Evolutionary conservation across 2,888 invertebrate species (phyloP).

Genomic region (Unio delphinus): DNA sequence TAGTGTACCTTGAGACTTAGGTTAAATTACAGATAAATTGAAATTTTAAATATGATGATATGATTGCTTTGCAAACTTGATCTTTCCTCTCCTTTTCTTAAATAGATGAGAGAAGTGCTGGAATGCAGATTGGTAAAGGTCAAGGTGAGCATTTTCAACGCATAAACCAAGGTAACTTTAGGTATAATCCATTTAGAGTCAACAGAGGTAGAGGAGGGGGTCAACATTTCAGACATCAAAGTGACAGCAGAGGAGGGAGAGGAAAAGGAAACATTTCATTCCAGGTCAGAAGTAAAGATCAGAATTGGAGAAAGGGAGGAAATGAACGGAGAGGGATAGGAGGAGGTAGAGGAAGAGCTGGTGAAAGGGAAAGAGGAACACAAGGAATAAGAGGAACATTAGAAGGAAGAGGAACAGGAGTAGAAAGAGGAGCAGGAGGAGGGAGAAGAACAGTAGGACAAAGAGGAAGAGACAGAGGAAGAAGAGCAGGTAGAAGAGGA

Average conservation of each 20-base stretch:
- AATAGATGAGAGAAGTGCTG: too few relatives aligned
- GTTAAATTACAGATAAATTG: too few relatives aligned
- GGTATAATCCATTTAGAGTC: too few relatives aligned
- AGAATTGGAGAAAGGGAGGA: neutral
- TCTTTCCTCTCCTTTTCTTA: too few relatives aligned
- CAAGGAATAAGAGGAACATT: neutral
- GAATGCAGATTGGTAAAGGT: too few relatives aligned
- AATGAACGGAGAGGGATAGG: neutral
- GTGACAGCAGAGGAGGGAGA: neutral
- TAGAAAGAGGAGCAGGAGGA: neutral
- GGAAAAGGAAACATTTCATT: neutral
- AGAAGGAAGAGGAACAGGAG: neutral
- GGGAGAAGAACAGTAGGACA: neutral
- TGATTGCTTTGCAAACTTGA: too few relatives aligned
- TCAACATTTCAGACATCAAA: neutral
- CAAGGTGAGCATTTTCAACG: too few relatives aligned
- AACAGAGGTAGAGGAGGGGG: too few relatives aligned
- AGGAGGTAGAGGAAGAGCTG: neutral
- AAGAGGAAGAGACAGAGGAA: constrained; percentile 6
- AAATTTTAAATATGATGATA: too few relatives aligned
- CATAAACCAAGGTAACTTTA: too few relatives aligned
- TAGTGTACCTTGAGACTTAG: too few relatives aligned
- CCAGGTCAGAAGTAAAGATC: neutral
- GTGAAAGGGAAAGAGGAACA: neutral
- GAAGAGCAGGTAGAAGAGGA: too few relatives aligned